Evolutionary conservation across 2,113 vertebrate species (phyloP).

Genomic region (Equus przewalskii): DNA sequence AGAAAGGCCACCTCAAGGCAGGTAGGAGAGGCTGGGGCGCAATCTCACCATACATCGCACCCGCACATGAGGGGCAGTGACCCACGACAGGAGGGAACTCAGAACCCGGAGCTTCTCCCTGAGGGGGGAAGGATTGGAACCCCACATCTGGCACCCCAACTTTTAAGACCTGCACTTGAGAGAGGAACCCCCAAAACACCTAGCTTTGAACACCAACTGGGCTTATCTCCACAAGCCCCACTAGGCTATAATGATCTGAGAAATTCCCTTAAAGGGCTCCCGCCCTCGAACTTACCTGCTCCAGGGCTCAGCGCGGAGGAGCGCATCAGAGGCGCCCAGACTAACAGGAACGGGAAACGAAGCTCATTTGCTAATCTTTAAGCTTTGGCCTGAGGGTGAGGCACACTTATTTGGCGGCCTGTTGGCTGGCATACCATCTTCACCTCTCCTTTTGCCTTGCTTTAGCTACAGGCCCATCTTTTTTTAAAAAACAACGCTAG

Average conservation of each 20-base stretch:
- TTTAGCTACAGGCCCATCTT: background rate
- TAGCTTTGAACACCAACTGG: background rate
- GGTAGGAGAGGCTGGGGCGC: background rate
- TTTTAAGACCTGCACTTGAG: background rate
- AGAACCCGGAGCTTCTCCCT: background rate
- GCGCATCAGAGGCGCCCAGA: background rate
- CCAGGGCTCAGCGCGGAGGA: background rate
- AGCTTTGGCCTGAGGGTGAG: background rate
- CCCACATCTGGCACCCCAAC: background rate
- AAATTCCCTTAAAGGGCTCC: background rate
- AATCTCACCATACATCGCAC: background rate
- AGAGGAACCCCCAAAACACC: background rate
- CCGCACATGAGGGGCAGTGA: fast-evolving
- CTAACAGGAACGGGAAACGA: background rate
- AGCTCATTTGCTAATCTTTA: background rate
- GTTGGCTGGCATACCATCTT: background rate
- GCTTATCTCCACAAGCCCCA: background rate
- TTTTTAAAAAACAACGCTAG: background rate
- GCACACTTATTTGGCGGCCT: background rate
- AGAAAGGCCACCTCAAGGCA: background rate
- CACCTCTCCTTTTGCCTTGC: background rate
- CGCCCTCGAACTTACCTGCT: too few relatives aligned
- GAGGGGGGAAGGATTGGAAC: background rate
- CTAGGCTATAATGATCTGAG: background rate
- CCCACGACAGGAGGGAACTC: background rate